Conservation (phyloP, 92 coral and sea anemone genomes). For the Ricordea florida region DNA sequence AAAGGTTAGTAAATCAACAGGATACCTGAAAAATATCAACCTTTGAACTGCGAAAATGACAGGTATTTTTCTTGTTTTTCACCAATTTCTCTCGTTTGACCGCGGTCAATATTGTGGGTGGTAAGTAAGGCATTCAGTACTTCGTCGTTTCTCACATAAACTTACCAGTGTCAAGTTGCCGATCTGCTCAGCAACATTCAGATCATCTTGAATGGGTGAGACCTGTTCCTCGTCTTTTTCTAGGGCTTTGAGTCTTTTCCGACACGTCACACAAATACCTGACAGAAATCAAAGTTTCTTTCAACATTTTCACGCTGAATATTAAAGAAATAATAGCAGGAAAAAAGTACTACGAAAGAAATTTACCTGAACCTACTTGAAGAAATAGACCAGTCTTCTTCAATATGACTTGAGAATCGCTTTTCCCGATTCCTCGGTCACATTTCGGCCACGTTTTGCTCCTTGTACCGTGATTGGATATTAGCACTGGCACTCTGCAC, state of each 20-base stretch:
- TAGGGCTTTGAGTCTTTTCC: background rate
- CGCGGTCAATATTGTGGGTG: too few relatives aligned
- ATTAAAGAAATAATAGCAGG: background rate
- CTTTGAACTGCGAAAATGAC: too few relatives aligned
- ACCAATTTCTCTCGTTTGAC: background rate
- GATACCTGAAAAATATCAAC: too few relatives aligned
- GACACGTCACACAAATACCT: background rate
- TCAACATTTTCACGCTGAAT: too few relatives aligned
- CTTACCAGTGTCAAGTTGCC: background rate
- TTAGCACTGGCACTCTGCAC: constrained; percentile 32
- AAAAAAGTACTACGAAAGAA: background rate
- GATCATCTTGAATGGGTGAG: background rate
- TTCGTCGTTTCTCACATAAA: background rate
- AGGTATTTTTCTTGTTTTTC: too few relatives aligned
- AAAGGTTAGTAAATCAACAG: too few relatives aligned
- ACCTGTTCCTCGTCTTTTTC: background rate
- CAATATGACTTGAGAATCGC: background rate
- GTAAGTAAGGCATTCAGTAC: too few relatives aligned
- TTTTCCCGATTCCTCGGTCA: too few relatives aligned
- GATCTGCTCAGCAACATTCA: background rate
- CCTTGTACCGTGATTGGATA: constrained; percentile 33
- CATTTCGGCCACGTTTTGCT: constrained; percentile 45
- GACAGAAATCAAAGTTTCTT: background rate
- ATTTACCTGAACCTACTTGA: constrained; percentile 47
- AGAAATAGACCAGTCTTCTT: constrained; percentile 35